phyloP scores from a whole-genome alignment of 2,797 vertebrate species.

The Sternarchorhynchus goeldii region DNA sequence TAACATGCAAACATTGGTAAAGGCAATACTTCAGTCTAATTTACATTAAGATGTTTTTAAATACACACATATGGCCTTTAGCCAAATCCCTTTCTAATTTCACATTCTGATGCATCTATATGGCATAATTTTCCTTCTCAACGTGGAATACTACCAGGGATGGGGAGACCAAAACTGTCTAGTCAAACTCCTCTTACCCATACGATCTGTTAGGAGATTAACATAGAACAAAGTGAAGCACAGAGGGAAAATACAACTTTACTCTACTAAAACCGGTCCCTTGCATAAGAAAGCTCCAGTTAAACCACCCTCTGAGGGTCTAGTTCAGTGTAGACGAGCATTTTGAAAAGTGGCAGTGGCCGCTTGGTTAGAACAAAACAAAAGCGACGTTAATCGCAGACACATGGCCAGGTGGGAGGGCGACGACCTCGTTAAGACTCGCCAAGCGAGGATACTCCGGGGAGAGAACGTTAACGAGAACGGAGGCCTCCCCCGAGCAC shows the following conservation, averaged over 20 bases:
- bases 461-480: background rate
- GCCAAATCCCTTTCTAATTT: conserved; percentile 12
- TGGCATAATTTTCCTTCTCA: background rate
- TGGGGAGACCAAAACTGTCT: too few species aligned
- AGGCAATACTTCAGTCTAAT: conserved; percentile 40
- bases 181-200: background rate
- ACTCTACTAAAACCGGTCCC: conserved; percentile 9
- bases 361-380: background rate
- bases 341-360: background rate
- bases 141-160: background rate
- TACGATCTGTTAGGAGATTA: too few species aligned
- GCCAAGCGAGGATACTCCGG: background rate
- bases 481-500: background rate
- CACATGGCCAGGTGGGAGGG: background rate
- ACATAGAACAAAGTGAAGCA: background rate
- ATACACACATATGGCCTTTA: conserved; percentile 20
- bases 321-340: conserved; percentile 7
- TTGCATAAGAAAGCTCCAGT: conserved; percentile 22
- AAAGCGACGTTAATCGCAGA: background rate
- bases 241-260: background rate
- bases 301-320: background rate
- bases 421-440: background rate
- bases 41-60: conserved; percentile 47
- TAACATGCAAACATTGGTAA: conserved; percentile 56
- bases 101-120: background rate